Conservation (phyloP, 1,140 invertebrate species). For the Nomia melanderi region DNA sequence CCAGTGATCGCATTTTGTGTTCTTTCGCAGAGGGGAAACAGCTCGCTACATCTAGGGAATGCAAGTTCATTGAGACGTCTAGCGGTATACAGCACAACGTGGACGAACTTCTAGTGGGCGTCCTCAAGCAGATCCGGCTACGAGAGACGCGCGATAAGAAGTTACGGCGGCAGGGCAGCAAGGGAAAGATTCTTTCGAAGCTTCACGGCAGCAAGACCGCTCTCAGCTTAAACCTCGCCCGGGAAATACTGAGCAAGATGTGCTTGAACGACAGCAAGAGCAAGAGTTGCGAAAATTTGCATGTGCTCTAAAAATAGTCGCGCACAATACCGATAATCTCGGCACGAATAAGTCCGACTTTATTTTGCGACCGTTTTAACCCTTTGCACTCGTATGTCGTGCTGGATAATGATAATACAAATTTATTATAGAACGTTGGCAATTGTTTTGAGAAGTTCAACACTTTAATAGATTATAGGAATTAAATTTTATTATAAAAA, state of each 20-base stretch:
- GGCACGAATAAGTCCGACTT: too few species aligned
- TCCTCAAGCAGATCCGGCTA: constrained; percentile 91
- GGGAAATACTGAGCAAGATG: constrained; percentile 91
- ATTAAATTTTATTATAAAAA: too few species aligned
- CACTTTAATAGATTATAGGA: too few species aligned
- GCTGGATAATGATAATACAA: too few species aligned
- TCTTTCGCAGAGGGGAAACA: constrained; percentile 89
- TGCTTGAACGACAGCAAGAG: constrained; percentile 93
- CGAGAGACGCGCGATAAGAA: constrained; percentile 87
- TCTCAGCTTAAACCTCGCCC: constrained; percentile 87
- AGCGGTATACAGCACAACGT: constrained; percentile 95
- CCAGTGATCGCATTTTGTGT: background rate
- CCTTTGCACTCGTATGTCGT: too few species aligned
- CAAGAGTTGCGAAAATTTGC: constrained; percentile 94
- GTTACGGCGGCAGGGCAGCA: constrained; percentile 78
- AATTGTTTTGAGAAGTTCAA: too few species aligned
- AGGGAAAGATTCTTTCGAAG: constrained; percentile 82
- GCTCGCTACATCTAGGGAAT: constrained; percentile 91
- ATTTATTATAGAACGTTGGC: too few species aligned
- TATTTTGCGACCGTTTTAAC: too few species aligned
- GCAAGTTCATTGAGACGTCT: constrained; percentile 96
- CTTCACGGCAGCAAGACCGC: constrained; percentile 86
- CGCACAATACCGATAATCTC: too few species aligned
- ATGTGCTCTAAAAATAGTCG: too few species aligned
- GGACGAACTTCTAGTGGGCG: constrained; percentile 93